Percentiles rank a stretch among this genome's conserved stretches.
phyloP scores from a whole-genome alignment of 2,888 invertebrate genomes.

The Napeogenes inachia region DNA sequence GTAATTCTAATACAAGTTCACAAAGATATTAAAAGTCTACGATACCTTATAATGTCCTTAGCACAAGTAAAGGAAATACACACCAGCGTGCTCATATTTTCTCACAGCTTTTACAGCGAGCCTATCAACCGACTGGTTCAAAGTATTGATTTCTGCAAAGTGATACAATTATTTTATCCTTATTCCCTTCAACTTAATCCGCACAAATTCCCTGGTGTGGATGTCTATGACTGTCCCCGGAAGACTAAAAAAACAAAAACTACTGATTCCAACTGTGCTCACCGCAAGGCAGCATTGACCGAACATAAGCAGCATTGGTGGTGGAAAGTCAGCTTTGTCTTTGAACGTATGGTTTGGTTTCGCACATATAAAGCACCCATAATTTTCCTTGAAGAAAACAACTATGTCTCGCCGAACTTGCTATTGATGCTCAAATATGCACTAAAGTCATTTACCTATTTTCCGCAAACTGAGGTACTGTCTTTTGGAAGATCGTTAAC shows the following conservation, averaged over 20 bases:
- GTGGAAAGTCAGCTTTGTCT: constrained; percentile 51
- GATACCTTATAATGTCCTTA: constrained; percentile 43
- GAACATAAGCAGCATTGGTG: constrained; percentile 57
- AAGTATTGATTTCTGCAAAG: constrained; percentile 46
- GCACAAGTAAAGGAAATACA: constrained; percentile 40
- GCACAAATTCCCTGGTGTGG: constrained; percentile 41
- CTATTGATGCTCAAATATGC: constrained; percentile 41
- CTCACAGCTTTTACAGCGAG: constrained; percentile 46
- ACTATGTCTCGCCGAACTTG: constrained; percentile 47
- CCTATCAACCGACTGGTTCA: constrained; percentile 38
- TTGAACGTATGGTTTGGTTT: constrained; percentile 37
- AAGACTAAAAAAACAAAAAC: neutral
- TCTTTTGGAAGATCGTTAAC: constrained; percentile 40
- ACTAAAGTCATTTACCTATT: constrained; percentile 31
- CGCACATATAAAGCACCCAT: constrained; percentile 35
- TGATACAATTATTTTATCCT: constrained; percentile 53
- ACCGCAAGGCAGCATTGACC: constrained; percentile 36
- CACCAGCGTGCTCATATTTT: constrained; percentile 44
- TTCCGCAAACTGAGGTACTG: constrained; percentile 39
- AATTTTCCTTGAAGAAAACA: constrained; percentile 46
- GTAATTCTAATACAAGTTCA: constrained; percentile 41
- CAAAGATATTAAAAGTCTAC: constrained; percentile 38
- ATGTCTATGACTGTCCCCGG: constrained; percentile 33
- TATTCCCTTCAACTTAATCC: constrained; percentile 48
- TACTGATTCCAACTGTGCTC: constrained; percentile 22